Conservation (phyloP, 1,140 invertebrate genomes). For the Dinoponera quadriceps region DNA sequence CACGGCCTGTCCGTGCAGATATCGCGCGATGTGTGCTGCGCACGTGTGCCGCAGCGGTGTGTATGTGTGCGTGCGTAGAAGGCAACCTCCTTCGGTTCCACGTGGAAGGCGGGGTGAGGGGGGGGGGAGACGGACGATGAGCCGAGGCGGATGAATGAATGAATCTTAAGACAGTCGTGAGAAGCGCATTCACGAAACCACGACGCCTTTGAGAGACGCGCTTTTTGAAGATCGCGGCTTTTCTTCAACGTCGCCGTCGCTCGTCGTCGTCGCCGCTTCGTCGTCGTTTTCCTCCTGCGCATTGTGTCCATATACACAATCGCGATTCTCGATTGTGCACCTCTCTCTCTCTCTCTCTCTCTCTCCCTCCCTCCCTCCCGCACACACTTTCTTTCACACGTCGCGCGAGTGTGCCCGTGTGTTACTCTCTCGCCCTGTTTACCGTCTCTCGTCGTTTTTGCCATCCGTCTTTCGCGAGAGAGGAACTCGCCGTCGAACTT, state of each 20-base stretch:
- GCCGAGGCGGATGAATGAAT: slow-evolving; percentile 83
- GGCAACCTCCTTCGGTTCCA: slow-evolving; percentile 50
- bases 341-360: background rate
- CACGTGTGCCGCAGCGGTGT: background rate
- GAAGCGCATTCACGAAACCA: slow-evolving; percentile 79
- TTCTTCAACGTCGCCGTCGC: background rate
- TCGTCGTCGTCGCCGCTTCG: background rate
- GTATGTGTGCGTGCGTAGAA: slow-evolving; percentile 47
- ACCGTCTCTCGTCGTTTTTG: background rate
- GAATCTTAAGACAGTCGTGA: slow-evolving; percentile 83
- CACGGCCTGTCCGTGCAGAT: slow-evolving; percentile 21
- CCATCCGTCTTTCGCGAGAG: background rate
- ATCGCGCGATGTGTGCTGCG: background rate
- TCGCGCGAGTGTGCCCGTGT: background rate
- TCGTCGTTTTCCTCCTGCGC: background rate
- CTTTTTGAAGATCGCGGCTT: slow-evolving; percentile 16
- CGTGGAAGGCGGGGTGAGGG: slow-evolving; percentile 59
- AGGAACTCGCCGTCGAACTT: background rate
- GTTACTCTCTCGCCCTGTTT: background rate
- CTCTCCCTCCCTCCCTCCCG: background rate
- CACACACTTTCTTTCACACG: background rate
- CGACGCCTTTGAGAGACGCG: slow-evolving; percentile 67
- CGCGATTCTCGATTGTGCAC: background rate
- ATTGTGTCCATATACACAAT: slow-evolving; percentile 10
- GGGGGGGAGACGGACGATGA: slow-evolving; percentile 65